These are phyloP conservation scores for Megastigmus dorsalis DNA, from an alignment of 2,888 invertebrate species.

Conservation along the genomic window DNA sequence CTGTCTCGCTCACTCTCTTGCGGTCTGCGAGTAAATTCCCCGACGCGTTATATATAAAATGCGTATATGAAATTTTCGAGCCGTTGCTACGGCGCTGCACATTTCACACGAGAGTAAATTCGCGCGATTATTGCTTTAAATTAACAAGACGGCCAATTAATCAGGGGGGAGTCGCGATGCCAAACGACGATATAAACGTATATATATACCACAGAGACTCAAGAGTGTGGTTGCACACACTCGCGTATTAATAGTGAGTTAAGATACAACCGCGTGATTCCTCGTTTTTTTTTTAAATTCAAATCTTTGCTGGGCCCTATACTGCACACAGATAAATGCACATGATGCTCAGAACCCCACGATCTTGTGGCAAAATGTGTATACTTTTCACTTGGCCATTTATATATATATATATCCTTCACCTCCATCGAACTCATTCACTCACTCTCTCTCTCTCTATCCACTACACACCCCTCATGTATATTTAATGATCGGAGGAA, in stretches of 20 bases:
- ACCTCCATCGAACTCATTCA: no score
- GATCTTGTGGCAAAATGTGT: constrained; percentile 5
- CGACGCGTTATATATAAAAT: no score
- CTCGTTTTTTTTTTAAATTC: constrained; percentile 49
- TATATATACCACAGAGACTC: no score
- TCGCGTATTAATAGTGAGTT: constrained; percentile 29
- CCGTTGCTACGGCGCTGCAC: no score
- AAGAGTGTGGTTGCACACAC: no score
- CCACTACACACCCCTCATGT: constrained; percentile 59
- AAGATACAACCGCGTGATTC: constrained; percentile 45
- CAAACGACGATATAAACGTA: constrained; percentile 21
- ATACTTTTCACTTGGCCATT: constrained; percentile 34
- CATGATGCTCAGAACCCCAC: no score
- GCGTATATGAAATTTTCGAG: no score
- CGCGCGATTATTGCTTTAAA: not conserved
- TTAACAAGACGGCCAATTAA: constrained; percentile 41
- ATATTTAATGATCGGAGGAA: constrained; percentile 61
- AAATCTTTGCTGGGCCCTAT: no score
- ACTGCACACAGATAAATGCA: not conserved
- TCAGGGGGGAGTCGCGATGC: constrained; percentile 35
- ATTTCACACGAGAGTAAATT: not conserved
- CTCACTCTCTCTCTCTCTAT: not conserved
- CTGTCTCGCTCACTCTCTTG: no score
- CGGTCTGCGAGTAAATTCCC: no score
- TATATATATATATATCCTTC: constrained; percentile 3